These are phyloP conservation scores for Myrmophylax atrothorax DNA, from an alignment of 2,113 vertebrate species.

Conservation along the genomic window DNA sequence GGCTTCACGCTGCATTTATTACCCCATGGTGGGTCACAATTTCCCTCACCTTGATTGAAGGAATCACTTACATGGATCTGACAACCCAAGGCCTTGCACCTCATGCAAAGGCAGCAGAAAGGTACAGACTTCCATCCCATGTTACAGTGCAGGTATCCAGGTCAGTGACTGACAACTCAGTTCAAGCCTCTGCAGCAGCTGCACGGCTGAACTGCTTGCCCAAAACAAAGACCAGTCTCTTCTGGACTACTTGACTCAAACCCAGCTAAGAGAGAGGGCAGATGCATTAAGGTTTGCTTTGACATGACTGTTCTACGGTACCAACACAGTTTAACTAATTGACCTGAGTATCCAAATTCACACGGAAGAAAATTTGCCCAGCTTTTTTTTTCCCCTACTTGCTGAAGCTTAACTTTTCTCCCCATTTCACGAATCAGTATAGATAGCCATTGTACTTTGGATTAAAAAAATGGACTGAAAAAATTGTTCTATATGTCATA, in stretches of 20 bases:
- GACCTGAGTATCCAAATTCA: background rate
- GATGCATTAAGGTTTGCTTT: background rate
- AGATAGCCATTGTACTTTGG: background rate
- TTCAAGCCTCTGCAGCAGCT: background rate
- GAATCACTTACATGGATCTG: background rate
- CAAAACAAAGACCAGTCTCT: background rate
- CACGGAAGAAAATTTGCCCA: background rate
- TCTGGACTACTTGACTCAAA: background rate
- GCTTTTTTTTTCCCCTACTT: background rate
- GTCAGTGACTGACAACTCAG: background rate
- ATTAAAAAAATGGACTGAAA: too few relatives aligned
- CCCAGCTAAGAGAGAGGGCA: background rate
- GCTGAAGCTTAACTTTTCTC: background rate
- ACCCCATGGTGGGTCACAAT: fast-evolving
- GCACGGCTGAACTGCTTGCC: background rate
- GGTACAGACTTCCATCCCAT: background rate
- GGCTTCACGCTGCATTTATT: background rate
- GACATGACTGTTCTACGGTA: background rate
- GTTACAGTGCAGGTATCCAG: background rate
- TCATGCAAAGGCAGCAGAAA: background rate
- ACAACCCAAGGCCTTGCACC: background rate
- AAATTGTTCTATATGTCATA: background rate
- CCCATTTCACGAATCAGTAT: background rate
- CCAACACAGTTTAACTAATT: background rate
- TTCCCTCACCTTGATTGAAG: background rate